Evolutionary conservation across 2,888 invertebrate species (phyloP), one percentile per base, ranked within the genome.

Genomic region (Drosophila anomelani): DNA sequence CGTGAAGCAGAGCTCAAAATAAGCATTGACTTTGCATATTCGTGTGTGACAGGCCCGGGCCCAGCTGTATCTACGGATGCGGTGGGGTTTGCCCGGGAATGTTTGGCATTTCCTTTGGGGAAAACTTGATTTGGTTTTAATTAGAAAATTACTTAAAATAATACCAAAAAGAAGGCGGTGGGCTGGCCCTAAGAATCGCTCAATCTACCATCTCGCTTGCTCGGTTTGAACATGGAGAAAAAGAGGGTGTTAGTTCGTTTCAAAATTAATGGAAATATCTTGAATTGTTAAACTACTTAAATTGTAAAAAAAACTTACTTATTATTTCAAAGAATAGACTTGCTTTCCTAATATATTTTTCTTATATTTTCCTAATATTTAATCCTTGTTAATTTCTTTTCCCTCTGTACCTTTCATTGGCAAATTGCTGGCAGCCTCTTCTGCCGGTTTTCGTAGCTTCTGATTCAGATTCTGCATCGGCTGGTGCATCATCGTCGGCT

Each of bases 101-200:
- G 61, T 53, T 71, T 60, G 36, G 53, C 71, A 61, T 72, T 71
- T 72, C 72, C 62, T 71, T 44, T 6, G 49, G 20, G 62, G 38
- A 23, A 56, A 73, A 61, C 72, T 60, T 54, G 56, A 53, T 62
- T 72, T 71, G 47, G 26, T 66, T 70, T 86, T 83, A 84, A 83
- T 82, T 86, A 86, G 84, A 74, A 83, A 79, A 74, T 88, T 85
- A 84, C 84, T 85, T 84, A 80, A 85, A 88, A 80, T 85, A 88
- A 85, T 86, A 85, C 84, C 80, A 76, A 85, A 84, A 75, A 85
- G 80, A 86, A 83, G 86, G 86, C 86, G 84, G 83, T 88, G 86
- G 84, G 69, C 71, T 68, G 84, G 79, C 80, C 74, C 81, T 77
- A 80, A 56, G 86, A 85, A 85, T 85, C 84, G 84, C 88, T 85